phyloP scores from a whole-genome alignment of 2,888 invertebrate species.

The Mycogona germanica region DNA sequence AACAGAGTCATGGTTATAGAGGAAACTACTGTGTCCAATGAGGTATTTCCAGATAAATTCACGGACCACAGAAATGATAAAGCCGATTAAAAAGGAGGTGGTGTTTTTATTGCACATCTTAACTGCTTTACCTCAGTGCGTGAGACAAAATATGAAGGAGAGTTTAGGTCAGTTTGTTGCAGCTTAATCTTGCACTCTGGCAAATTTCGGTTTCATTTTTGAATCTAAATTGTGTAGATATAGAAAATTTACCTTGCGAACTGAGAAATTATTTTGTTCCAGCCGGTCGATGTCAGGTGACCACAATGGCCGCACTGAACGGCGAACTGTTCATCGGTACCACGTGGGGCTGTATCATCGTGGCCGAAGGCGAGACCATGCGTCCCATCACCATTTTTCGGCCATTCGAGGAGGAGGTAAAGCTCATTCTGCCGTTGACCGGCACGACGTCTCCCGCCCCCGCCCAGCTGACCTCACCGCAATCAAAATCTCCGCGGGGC shows the following conservation, averaged over 20 bases:
- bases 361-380: constrained; percentile 66
- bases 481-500: not conserved
- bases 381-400: constrained; percentile 85
- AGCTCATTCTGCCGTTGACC: constrained; percentile 32
- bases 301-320: constrained; percentile 51
- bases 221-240: not conserved
- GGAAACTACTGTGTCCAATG: no score
- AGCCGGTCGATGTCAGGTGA: constrained; percentile 46
- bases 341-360: constrained; percentile 86
- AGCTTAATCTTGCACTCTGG: no score
- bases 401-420: constrained; percentile 73
- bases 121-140: no score
- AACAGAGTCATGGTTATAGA: no score
- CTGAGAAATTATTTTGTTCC: constrained; percentile 22
- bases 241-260: constrained; percentile 5
- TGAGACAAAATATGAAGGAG: no score
- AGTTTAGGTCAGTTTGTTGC: no score
- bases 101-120: no score
- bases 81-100: no score
- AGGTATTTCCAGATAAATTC: no score
- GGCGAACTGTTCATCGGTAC: constrained; percentile 79
- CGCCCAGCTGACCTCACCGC: not conserved
- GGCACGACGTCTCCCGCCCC: not conserved
- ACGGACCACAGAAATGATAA: no score
- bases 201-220: no score